Percentiles rank a stretch among this genome's conserved stretches.
Conservation (phyloP, 1,140 invertebrate species). For the Pseudomyrmex gracilis region DNA sequence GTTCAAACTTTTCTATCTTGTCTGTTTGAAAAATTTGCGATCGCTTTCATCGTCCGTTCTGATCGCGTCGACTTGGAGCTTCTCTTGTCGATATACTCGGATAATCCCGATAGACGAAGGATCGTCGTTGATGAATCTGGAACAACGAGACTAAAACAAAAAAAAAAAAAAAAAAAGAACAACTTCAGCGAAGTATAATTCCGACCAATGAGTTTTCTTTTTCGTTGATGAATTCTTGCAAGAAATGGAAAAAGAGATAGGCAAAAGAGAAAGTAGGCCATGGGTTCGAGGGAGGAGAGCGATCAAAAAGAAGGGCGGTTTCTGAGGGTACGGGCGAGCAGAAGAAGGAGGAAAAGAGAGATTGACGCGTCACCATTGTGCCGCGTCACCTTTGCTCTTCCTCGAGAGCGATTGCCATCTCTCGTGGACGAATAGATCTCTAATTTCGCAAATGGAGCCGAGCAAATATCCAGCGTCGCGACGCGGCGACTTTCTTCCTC, state of each 20-base stretch:
- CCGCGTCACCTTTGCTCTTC: conserved; percentile 64
- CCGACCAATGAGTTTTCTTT: conserved; percentile 12
- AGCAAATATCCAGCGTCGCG: conserved; percentile 57
- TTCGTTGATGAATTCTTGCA: conserved; percentile 39
- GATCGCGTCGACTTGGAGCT: background rate
- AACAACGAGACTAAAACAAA: too few species aligned
- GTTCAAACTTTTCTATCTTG: conserved; percentile 77
- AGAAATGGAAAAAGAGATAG: conserved; percentile 18
- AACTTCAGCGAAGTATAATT: background rate
- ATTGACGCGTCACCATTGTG: conserved; percentile 64
- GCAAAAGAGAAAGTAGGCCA: conserved; percentile 36
- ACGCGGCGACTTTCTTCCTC: background rate
- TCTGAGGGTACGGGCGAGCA: background rate
- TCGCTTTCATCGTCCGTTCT: conserved; percentile 1
- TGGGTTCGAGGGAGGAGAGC: conserved; percentile 2
- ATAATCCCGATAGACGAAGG: background rate
- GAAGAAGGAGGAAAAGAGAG: conserved; percentile 30
- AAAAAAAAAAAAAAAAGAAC: too few species aligned
- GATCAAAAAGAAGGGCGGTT: conserved; percentile 11
- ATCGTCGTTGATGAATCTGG: background rate
- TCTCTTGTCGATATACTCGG: too few species aligned
- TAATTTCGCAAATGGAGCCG: conserved; percentile 77
- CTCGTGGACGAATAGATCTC: conserved; percentile 66
- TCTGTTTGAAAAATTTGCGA: background rate
- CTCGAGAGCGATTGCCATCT: conserved; percentile 58